Percentiles rank a stretch among this genome's conserved stretches.
These are phyloP conservation scores for Dipodomys ordii DNA, from an alignment of 2,113 vertebrate species.

Conservation along the genomic window DNA sequence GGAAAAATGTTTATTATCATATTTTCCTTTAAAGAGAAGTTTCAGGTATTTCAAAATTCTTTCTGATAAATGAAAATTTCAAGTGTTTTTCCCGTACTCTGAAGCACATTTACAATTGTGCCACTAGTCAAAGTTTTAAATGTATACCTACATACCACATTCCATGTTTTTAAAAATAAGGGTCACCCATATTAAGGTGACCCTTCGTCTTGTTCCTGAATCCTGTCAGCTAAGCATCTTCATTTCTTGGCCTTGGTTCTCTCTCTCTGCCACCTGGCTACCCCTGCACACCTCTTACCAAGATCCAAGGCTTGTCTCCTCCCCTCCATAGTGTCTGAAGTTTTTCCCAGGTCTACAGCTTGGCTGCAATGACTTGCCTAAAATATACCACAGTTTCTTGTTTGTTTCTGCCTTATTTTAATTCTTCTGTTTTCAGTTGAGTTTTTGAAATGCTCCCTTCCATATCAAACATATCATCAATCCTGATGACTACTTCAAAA, in stretches of 20 bases:
- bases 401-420: too few species aligned
- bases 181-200: too few species aligned
- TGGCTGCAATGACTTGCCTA: too few species aligned
- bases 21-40: too few species aligned
- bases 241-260: too few species aligned
- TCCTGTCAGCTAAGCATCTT: too few species aligned
- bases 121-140: background rate
- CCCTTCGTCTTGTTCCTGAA: too few species aligned
- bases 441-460: background rate
- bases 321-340: background rate
- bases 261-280: background rate
- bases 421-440: too few species aligned
- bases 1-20: background rate
- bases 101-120: background rate
- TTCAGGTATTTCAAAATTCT: too few species aligned
- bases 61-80: background rate
- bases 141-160: background rate
- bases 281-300: background rate
- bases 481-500: background rate
- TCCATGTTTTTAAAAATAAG: too few species aligned
- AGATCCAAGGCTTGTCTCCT: background rate
- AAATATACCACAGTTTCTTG: background rate
- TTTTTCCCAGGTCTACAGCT: background rate
- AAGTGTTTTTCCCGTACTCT: background rate
- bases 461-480: background rate